phyloP scores from a whole-genome alignment of 2,113 vertebrate genomes.

The Saguinus imperator region DNA sequence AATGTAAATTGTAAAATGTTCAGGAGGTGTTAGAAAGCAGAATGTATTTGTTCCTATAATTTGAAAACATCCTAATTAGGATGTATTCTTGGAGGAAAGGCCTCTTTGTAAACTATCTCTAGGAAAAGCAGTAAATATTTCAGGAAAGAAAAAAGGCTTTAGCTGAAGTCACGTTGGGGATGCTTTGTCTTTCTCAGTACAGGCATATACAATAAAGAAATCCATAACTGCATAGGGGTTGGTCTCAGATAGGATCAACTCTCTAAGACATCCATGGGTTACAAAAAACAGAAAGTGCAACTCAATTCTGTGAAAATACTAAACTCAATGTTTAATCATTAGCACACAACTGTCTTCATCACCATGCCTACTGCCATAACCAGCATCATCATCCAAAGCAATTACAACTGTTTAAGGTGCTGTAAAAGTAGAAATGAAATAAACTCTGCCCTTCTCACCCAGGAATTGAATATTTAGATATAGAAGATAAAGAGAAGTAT shows the following conservation, averaged over 20 bases:
- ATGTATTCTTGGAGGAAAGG: background rate
- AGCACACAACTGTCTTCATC: background rate
- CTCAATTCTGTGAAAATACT: background rate
- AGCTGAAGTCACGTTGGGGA: background rate
- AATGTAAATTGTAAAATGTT: constrained; percentile 49
- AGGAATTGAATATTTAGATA: background rate
- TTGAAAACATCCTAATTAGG: constrained; percentile 40
- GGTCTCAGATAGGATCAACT: background rate
- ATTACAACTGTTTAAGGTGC: background rate
- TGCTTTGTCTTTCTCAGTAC: background rate
- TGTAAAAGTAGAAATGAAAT: background rate
- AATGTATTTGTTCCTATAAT: background rate
- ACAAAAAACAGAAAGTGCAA: background rate
- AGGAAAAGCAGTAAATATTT: background rate
- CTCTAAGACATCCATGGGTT: background rate
- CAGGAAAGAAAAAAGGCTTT: background rate
- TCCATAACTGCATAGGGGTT: fast-evolving
- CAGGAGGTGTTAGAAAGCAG: constrained; percentile 13
- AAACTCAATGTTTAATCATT: background rate
- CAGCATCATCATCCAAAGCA: background rate
- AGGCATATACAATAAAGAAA: background rate
- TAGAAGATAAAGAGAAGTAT: background rate
- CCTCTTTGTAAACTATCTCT: background rate
- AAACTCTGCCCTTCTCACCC: background rate
- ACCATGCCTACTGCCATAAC: too few species aligned